Evolutionary conservation across 1,140 invertebrate genomes (phyloP).

Genomic region (Pseudomyrmex concolor): DNA sequence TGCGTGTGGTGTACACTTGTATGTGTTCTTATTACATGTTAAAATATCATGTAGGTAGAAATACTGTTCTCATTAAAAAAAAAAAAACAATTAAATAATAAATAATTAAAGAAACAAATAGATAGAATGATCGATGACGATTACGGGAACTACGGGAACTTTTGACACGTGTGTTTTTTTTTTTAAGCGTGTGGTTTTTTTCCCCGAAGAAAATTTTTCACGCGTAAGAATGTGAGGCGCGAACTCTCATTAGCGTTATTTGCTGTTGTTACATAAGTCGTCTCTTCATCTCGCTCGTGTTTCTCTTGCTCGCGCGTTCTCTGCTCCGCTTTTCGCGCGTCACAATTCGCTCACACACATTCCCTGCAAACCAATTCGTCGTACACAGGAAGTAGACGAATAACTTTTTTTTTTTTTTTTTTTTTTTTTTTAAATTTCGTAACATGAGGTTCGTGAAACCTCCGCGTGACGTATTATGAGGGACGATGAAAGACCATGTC

Average conservation of each 20-base stretch:
- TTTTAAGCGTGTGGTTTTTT: slow-evolving; percentile 30
- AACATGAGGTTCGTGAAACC: slow-evolving; percentile 18
- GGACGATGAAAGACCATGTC: slow-evolving; percentile 41
- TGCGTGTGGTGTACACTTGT: too few relatives aligned
- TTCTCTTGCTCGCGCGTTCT: slow-evolving; percentile 33
- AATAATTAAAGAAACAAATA: neutral
- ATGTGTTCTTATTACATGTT: too few relatives aligned
- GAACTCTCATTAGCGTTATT: slow-evolving; percentile 84
- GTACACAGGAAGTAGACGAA: slow-evolving; percentile 47
- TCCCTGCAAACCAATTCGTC: slow-evolving; percentile 11
- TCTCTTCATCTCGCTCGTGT: slow-evolving; percentile 62
- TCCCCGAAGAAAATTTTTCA: slow-evolving; percentile 57
- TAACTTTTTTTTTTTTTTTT: slow-evolving; percentile 4
- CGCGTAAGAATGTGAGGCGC: slow-evolving; percentile 68
- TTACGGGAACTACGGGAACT: slow-evolving; percentile 2
- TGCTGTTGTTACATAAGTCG: slow-evolving; percentile 84
- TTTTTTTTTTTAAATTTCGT: neutral
- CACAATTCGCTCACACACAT: slow-evolving; percentile 31
- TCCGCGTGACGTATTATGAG: slow-evolving; percentile 4
- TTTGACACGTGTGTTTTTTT: neutral
- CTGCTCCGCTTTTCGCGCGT: slow-evolving; percentile 32
- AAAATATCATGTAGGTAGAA: too few relatives aligned
- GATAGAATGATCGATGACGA: neutral
- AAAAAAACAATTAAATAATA: too few relatives aligned
- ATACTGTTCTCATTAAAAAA: too few relatives aligned